These are phyloP conservation scores for Prionchulus punctatus DNA, from an alignment of 2,888 invertebrate species.

Conservation along the genomic window DNA sequence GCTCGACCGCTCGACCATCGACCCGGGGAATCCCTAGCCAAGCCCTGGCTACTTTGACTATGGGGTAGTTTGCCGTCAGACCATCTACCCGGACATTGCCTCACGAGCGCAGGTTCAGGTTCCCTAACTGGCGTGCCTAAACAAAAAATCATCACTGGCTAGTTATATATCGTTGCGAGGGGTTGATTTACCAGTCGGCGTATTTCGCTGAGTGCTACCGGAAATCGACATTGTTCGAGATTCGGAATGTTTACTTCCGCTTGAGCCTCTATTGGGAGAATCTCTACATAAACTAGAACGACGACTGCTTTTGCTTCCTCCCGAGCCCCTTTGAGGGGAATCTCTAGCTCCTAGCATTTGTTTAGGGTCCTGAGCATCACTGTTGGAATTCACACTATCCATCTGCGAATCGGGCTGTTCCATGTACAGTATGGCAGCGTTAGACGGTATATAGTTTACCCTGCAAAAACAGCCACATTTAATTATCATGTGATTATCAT, in stretches of 20 bases:
- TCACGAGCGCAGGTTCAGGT: neutral
- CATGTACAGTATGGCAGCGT: neutral
- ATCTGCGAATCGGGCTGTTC: neutral
- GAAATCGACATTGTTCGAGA: no score
- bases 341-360: neutral
- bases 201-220: no score
- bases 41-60: neutral
- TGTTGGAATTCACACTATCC: neutral
- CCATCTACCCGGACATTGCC: neutral
- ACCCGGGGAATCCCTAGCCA: slow-evolving; percentile 6
- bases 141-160: no score
- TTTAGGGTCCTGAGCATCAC: neutral
- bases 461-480: slow-evolving; percentile 6
- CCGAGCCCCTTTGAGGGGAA: neutral
- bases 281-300: neutral
- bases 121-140: no score
- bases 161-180: no score
- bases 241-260: no score
- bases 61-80: neutral
- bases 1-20: slow-evolving; percentile 6
- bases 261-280: neutral
- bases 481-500: no score
- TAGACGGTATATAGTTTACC: neutral
- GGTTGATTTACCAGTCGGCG: no score
- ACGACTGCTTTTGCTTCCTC: neutral